Conservation (phyloP, 1,140 invertebrate species). For the Thalassaphorura encarpata region DNA sequence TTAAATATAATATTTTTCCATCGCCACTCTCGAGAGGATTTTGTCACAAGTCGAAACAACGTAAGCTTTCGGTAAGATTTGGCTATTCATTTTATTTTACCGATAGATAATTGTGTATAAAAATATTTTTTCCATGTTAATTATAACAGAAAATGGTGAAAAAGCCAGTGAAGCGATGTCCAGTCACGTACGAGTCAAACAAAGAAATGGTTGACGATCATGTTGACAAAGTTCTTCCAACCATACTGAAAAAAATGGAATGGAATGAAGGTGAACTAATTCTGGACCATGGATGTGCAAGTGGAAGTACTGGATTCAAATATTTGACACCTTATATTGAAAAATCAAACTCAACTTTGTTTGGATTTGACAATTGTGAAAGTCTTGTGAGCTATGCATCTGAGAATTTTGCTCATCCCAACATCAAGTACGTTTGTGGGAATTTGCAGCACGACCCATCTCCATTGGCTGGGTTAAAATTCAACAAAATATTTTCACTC, state of each 20-base stretch:
- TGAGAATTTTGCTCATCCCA: neutral
- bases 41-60: too few relatives aligned
- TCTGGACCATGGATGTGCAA: neutral
- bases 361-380: neutral
- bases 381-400: neutral
- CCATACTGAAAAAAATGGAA: neutral
- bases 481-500: neutral
- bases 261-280: neutral
- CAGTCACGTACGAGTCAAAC: too few relatives aligned
- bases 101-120: too few relatives aligned
- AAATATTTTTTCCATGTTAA: too few relatives aligned
- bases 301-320: neutral
- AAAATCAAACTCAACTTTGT: neutral
- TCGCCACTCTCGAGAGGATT: too few relatives aligned
- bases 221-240: too few relatives aligned
- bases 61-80: too few relatives aligned
- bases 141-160: too few relatives aligned
- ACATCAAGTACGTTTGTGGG: neutral
- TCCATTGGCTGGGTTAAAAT: neutral
- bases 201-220: too few relatives aligned
- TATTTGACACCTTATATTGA: neutral
- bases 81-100: too few relatives aligned
- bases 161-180: too few relatives aligned
- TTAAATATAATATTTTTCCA: too few relatives aligned
- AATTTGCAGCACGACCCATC: neutral